A percentile compares a stretch with the other conserved stretches of the same genome.
Conservation (phyloP, 92 coral and sea anemone genomes). For the Epizoanthus scotinus region DNA sequence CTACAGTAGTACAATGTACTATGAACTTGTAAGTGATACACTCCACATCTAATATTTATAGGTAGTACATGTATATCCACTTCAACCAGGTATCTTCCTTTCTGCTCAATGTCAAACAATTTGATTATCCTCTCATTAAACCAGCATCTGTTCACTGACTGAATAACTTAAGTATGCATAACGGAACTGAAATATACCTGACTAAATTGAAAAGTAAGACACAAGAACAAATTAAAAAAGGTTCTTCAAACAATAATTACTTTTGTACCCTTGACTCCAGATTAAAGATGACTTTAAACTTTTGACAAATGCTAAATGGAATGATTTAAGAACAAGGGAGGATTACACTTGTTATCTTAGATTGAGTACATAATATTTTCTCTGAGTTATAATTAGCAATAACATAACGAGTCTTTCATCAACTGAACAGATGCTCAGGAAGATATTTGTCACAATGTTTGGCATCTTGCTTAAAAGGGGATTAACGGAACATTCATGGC, state of each 20-base stretch:
- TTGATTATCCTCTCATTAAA: constrained; percentile 1
- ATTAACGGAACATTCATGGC: neutral
- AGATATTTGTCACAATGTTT: constrained; percentile 16
- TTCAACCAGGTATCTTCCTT: neutral
- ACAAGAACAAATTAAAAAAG: neutral
- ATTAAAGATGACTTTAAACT: neutral
- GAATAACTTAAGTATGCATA: neutral
- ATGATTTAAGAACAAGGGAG: neutral
- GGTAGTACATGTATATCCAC: no score
- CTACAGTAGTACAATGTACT: no score
- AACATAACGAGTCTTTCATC: constrained; percentile 13
- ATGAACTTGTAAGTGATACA: neutral
- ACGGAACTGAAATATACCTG: neutral
- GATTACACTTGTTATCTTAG: constrained; percentile 21
- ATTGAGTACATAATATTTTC: constrained; percentile 16
- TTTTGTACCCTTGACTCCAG: neutral
- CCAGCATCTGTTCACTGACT: neutral
- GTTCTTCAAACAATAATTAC: neutral
- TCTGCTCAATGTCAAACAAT: constrained; percentile 1
- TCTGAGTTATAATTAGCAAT: neutral
- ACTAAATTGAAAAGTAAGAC: neutral
- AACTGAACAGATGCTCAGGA: constrained; percentile 6
- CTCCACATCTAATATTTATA: neutral
- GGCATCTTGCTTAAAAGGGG: constrained; percentile 24
- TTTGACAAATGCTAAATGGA: neutral